Evolutionary conservation across 2,797 vertebrate species (phyloP), one percentile per base, ranked within the genome.

Genomic region (Pteronotus mesoamericanus): DNA sequence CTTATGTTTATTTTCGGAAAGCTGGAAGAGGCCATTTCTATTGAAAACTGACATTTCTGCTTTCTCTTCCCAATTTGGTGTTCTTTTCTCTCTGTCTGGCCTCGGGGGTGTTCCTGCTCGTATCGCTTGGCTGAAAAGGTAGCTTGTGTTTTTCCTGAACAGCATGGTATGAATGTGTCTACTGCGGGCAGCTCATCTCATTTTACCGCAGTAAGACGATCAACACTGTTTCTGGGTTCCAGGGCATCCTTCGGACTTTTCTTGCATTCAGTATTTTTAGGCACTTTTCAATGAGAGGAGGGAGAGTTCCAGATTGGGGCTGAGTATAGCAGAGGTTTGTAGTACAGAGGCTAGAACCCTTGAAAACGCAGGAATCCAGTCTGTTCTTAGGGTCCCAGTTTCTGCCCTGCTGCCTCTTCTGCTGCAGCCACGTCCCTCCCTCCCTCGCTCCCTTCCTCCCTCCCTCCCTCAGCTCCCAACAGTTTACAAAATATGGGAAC

Each of bases 371-470:
- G 29, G 14, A 21, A 3, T 61, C 26, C 10, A 5, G 26, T 53
- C 61, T 68, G 6, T 29, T 19, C 37, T 29, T 21, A 1, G 39
- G 15, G 8, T 42, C 9, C 66, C 0, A 0, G 3, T 9, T 34
- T 78, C 44, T n/a, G 48, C 29, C 32, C 21, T 46, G n/a, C 12
- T 3, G 29, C 32, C 19, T 61, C 0, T 69, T 21, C 24, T 71
- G 0, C 2, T 2, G 15, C 4, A 26, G 29, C 22, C 64, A 11
- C 1, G 5, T 3, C 34, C 37, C 66, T 10, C 34, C 2, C 1
- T 42, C 18, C n/a, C n/a, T n/a, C n/a, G n/a, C n/a, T n/a, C n/a
- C 9, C 32, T 51, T 74, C 32, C 1, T 37, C 75, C 77, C 22
- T 57, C 22, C 34, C 18, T 29, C 34, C 3, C 51, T 79, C 4